Evolutionary conservation across 1,140 invertebrate species (phyloP).

Genomic region (Drosophila ficusphila): DNA sequence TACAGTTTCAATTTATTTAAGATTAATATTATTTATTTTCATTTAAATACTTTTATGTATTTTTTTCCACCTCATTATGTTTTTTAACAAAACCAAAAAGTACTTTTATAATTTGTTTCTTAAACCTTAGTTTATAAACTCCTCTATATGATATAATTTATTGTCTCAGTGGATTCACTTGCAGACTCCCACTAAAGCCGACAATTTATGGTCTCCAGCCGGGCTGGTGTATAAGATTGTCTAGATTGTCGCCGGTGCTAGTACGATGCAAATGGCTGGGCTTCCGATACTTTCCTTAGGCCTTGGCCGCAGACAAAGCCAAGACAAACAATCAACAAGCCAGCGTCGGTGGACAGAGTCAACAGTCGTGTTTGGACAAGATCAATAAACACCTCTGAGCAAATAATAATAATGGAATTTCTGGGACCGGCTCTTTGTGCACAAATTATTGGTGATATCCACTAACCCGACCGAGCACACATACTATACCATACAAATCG

Average conservation of each 20-base stretch:
- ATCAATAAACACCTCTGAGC: slow-evolving; percentile 40
- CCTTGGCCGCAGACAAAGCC: slow-evolving; percentile 26
- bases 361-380: slow-evolving; percentile 38
- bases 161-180: not conserved
- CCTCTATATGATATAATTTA: too few relatives aligned
- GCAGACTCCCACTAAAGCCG: slow-evolving; percentile 63
- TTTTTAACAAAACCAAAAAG: too few relatives aligned
- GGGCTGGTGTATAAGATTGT: slow-evolving; percentile 36
- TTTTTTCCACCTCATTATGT: too few relatives aligned
- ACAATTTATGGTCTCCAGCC: slow-evolving; percentile 64
- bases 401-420: slow-evolving; percentile 57
- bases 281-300: slow-evolving; percentile 33
- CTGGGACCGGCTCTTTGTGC: slow-evolving; percentile 16
- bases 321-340: slow-evolving; percentile 49
- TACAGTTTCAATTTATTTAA: too few relatives aligned
- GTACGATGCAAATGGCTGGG: slow-evolving; percentile 34
- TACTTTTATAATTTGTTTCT: too few relatives aligned
- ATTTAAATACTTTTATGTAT: too few relatives aligned
- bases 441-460: slow-evolving; percentile 55
- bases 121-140: too few relatives aligned
- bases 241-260: slow-evolving; percentile 10
- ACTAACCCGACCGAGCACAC: slow-evolving; percentile 7
- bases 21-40: too few relatives aligned
- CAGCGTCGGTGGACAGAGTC: slow-evolving; percentile 28
- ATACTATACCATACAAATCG: not conserved